Evolutionary conservation across 2,113 vertebrate genomes (phyloP), one percentile per base, ranked within the genome.

Genomic region (Galeopterus variegatus): DNA sequence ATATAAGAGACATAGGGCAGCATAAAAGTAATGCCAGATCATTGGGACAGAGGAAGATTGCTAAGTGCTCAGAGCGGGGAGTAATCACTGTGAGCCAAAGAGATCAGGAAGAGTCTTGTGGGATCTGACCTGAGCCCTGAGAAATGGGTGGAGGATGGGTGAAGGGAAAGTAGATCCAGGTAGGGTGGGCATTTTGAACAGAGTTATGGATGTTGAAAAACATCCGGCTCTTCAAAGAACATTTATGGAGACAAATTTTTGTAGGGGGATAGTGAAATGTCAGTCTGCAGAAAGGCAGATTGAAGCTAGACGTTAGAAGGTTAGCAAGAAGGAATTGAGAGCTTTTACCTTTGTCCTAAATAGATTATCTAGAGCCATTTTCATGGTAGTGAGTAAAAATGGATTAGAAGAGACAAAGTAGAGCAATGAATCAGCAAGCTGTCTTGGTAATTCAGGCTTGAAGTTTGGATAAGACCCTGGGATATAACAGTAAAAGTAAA

Each of bases 381-480:
- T 86, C 67, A 17, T 50, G 50, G 41, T 79, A 76, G 18, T 88
- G 33, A 17, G 31, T 85, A 58, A 84, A 75, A 70, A 58, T n/a
- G 8, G 24, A 88, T 88, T 72, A 56, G 48, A 90, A 89, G 77
- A 92, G 24, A 64, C 64, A 93, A 73, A 89, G 60, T 58, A 73
- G 48, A 89, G 15, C 60, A 58, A 0, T 85, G 31, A 81, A 56
- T 67, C 62, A 60, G 36, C 60, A 67, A 60, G 41, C 67, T 76
- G 5, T 60, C 12, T 76, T 70, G 75, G 19, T 92, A 54, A 79
- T 70, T 70, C 54, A 80, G 52, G 73, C 36, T 56, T 94, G 8
- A 86, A 24, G 21, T 76, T 75, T 80, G 33, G 84, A 1, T 69
- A 48, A 90, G 65, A 92, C 7, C 45, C 75, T 64, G 14, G 70